Evolutionary conservation across 1,140 invertebrate species (phyloP), one percentile per base, ranked within the genome.

Genomic region (Agrypnia vestita): DNA sequence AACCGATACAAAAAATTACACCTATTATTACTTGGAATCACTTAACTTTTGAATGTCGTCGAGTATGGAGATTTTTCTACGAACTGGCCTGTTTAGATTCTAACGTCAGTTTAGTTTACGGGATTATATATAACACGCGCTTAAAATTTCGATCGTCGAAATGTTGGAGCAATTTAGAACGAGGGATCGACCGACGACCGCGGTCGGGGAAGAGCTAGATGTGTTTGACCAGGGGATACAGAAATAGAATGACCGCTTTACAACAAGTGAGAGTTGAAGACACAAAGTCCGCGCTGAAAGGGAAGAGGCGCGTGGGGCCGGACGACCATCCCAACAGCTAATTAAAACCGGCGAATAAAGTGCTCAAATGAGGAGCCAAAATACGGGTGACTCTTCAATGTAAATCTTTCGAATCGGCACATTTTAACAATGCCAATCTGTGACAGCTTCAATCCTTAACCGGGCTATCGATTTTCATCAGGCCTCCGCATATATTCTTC

Each of bases 211-310:
- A 19, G 21, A 43, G 21, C 47, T 35, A 21, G 43, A 59, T 69
- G 80, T 64, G 51, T 51, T 78, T 46, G 75, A 55, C 80, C 67
- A 47, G 25, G 59, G 56, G 55, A 25, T 64, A 78, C 80, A 53
- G 69, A 81, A 81, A 81, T 81, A 81, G 80, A 81, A 61, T 74
- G 80, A 78, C 80, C 80, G 80, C 80, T 62, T 81, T 81, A 77
- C 75, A 44, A 44, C 25, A 35, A 35, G 25, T 35, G 25, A 35
- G 25, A 35, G 25, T 35, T 1, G 25, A 35, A 35, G 6, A 35
- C 6, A 35, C 25, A 3, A 35, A 35, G 25, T 35, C 25, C 25
- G 25, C 25, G 25, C 6, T 35, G 25, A 35, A 35, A 35, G 25
- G 1, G 25, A 35, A 35, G 25, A 35, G 6, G 6, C 25, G 25